Evolutionary conservation across 2,113 vertebrate genomes (phyloP).

Genomic region (Lethenteron camtschaticum): DNA sequence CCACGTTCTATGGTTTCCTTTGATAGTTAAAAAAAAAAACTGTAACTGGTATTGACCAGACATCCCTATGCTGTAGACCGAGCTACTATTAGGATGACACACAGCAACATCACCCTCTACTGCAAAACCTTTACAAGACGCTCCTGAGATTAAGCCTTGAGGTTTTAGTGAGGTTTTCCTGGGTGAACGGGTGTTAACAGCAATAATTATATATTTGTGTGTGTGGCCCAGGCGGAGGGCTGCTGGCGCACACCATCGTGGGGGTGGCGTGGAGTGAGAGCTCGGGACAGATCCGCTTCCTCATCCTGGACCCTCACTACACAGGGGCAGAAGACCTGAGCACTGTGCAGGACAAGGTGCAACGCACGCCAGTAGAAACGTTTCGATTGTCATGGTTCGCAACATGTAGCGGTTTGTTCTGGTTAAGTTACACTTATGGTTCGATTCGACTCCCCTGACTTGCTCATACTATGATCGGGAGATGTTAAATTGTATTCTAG

Average conservation of each 20-base stretch:
- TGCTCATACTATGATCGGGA: background rate
- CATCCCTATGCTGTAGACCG: too few species aligned
- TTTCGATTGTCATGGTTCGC: background rate
- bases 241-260: conserved; percentile 80
- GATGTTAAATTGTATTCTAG: background rate
- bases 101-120: too few species aligned
- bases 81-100: too few species aligned
- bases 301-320: conserved; percentile 86
- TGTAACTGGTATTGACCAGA: too few species aligned
- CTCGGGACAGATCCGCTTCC: conserved; percentile 58
- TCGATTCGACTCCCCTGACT: background rate
- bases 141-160: too few species aligned
- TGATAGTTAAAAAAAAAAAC: too few species aligned
- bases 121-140: too few species aligned
- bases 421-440: background rate
- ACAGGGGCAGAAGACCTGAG: conserved; percentile 74
- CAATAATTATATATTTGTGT: background rate
- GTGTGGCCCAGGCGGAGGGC: conserved; percentile 46
- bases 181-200: too few species aligned
- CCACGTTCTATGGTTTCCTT: too few species aligned
- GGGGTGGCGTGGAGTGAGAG: conserved; percentile 77
- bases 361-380: background rate
- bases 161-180: too few species aligned
- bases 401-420: background rate
- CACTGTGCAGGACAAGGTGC: conserved; percentile 63